Evolutionary conservation across 2,113 vertebrate species (phyloP).

Genomic region (Thermophis baileyi): DNA sequence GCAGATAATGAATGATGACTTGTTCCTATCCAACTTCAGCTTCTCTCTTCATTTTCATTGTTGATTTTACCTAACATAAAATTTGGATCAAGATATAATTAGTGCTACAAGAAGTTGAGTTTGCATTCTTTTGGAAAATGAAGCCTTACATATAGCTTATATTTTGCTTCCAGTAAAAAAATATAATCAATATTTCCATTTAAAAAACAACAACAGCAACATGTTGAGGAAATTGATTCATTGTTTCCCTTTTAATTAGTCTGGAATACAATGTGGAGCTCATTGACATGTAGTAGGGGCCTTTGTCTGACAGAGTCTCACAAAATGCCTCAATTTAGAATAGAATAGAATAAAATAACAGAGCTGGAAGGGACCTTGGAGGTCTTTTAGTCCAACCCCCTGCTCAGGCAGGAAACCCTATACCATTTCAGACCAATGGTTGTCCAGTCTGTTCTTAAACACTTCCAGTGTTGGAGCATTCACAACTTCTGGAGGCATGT

Average conservation of each 20-base stretch:
- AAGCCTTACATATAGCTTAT: slow-evolving; percentile 49
- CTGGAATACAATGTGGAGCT: slow-evolving; percentile 58
- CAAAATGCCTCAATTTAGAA: slow-evolving; percentile 16
- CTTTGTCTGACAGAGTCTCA: slow-evolving; percentile 47
- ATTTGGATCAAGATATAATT: slow-evolving; percentile 33
- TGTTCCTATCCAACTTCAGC: not conserved
- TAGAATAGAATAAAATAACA: no score
- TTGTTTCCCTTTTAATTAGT: slow-evolving; percentile 61
- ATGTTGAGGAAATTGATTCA: slow-evolving; percentile 55
- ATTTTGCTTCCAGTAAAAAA: slow-evolving; percentile 59
- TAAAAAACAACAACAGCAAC: slow-evolving; percentile 45
- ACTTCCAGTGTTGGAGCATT: no score
- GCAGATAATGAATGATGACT: slow-evolving; percentile 19
- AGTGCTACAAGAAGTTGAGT: slow-evolving; percentile 37
- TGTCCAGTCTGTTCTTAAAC: no score
- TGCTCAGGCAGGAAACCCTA: no score
- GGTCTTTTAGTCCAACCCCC: no score
- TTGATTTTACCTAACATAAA: slow-evolving; percentile 12
- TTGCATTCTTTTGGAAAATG: slow-evolving; percentile 58
- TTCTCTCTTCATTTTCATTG: not conserved
- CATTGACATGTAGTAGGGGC: slow-evolving; percentile 57
- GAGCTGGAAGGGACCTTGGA: no score
- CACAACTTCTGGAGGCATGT: no score
- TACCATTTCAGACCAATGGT: no score
- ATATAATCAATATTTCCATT: slow-evolving; percentile 37